Percentiles rank a stretch among this genome's conserved stretches.
Evolutionary conservation across 2,888 invertebrate genomes (phyloP).

Genomic region (Trissoscelio sp.): DNA sequence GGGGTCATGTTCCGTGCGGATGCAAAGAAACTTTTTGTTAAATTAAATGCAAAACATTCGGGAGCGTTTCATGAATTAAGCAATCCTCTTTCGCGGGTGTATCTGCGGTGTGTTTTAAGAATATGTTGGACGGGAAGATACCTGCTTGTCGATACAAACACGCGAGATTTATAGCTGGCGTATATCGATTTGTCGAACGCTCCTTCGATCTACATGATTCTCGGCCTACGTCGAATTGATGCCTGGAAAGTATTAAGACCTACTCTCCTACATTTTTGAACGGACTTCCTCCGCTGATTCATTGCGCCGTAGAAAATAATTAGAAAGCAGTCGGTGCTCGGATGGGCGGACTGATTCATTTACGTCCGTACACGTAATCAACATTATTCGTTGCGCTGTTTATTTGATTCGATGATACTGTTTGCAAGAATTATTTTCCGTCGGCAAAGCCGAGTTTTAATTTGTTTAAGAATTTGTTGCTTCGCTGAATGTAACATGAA

Average conservation of each 20-base stretch:
- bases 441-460: constrained; percentile 31
- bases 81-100: constrained; percentile 58
- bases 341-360: constrained; percentile 61
- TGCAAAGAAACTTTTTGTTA: constrained; percentile 56
- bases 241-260: constrained; percentile 66
- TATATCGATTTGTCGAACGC: constrained; percentile 65
- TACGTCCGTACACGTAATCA: constrained; percentile 56
- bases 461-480: constrained; percentile 55
- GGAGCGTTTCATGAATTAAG: constrained; percentile 59
- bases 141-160: constrained; percentile 66
- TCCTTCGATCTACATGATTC: constrained; percentile 62
- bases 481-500: not conserved
- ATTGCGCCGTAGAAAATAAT: constrained; percentile 62
- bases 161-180: constrained; percentile 63
- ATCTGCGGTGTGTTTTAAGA: constrained; percentile 63
- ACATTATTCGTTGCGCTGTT: constrained; percentile 51
- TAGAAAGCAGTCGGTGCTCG: constrained; percentile 60
- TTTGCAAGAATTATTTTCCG: constrained; percentile 51
- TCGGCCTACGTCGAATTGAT: constrained; percentile 62
- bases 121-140: constrained; percentile 65
- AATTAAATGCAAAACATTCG: constrained; percentile 56
- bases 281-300: constrained; percentile 52
- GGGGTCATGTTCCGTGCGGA: constrained; percentile 40
- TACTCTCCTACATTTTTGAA: constrained; percentile 60
- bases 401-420: constrained; percentile 52